phyloP scores from a whole-genome alignment of 2,113 vertebrate species.

The Rhynchopsitta pachyrhyncha region DNA sequence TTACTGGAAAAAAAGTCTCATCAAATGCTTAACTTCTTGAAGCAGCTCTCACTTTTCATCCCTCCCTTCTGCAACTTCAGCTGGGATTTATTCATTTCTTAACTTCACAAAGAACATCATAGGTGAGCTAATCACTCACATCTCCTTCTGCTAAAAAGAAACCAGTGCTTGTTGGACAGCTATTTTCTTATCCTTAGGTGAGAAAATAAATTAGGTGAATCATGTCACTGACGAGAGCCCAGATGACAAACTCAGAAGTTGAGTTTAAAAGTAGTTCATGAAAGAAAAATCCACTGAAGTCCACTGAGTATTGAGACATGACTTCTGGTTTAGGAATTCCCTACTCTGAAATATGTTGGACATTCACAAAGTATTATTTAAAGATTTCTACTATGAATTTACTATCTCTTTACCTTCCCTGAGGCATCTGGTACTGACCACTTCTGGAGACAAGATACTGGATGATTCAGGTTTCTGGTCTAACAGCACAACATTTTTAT shows the following conservation, averaged over 20 bases:
- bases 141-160: background rate
- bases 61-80: background rate
- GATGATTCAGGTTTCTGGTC: background rate
- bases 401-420: background rate
- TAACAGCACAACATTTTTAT: background rate
- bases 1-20: background rate
- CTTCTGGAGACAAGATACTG: background rate
- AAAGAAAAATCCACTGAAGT: background rate
- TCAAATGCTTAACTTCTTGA: background rate
- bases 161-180: background rate
- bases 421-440: background rate
- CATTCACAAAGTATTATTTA: background rate
- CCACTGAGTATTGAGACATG: background rate
- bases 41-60: background rate
- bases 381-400: background rate
- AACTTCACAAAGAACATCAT: background rate
- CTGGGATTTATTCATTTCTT: background rate
- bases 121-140: background rate
- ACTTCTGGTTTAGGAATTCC: background rate
- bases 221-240: background rate
- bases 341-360: background rate
- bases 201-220: background rate
- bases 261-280: background rate
- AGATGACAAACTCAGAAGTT: background rate
- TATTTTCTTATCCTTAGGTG: background rate